Base-by-base conservation (phyloP, 1,140 invertebrate genomes). In the Drosophila micromelanica region DNA sequence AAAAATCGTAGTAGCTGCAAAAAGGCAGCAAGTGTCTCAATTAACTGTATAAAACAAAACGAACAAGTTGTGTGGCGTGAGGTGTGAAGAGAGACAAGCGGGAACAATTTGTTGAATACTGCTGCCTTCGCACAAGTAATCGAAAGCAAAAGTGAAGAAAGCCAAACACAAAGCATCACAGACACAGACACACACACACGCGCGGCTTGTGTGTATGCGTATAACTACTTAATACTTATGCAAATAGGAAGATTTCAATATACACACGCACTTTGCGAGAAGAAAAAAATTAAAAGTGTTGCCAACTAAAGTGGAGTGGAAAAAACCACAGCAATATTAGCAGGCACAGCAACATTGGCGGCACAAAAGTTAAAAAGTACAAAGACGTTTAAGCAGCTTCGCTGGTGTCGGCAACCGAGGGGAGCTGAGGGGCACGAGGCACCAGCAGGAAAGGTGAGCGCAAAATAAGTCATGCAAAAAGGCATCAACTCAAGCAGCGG, bases 81-180 rank as follows among this genome's bases (percentile, higher is more conserved):
- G 64, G 62, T 43, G 61, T 51, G 74, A 51, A 69, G 62, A 49
- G 72, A 76, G 64, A 73, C 65, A 75, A 89, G 79, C 79, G 72
- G 76, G 69, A 87, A 89, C 82, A 87, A 87, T 85, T 87, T 87
- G 84, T 87, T 87, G 84, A 87, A 87, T 87, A 79, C 76, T 55
- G 65, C 48, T 42, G 65, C 45, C 37, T 63, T 43, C 56, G 61
- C 35, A 67, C 49, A 78, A 81, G 68, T 49, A 69, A 82, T 48
- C 70, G 72, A 79, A 87, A 81, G 56, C 71, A 68, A 87, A 87
- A 81, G 74, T 62, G 49, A 76, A 59, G 30, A 42, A 73, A 64
- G 54, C 38, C 46, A 56, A 45, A 12, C 17, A 64, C 38, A 65
- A 13, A 43, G 38, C 62, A 55, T 32, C 27, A 45, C 35, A 32